Evolutionary conservation across 2,113 vertebrate species (phyloP).

Genomic region (Alaudala cheleensis): DNA sequence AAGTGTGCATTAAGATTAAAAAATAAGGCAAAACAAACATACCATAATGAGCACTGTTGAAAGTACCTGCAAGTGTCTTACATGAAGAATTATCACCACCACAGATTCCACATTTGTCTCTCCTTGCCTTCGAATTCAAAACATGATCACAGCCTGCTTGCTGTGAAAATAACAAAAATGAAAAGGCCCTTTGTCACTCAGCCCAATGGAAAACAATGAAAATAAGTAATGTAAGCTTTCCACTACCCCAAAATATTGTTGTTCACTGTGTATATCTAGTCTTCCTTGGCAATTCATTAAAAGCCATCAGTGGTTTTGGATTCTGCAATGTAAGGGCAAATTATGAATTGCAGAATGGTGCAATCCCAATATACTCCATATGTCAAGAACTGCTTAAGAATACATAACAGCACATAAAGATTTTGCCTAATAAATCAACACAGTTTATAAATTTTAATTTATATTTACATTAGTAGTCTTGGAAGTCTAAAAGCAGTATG

Average conservation of each 20-base stretch:
- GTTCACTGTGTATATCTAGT: not conserved
- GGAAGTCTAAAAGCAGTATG: not conserved
- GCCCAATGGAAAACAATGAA: not conserved
- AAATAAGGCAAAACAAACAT: slow-evolving; percentile 27
- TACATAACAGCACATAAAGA: not conserved
- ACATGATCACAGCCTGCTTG: slow-evolving; percentile 97
- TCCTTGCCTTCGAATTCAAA: slow-evolving; percentile 91
- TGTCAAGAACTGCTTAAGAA: not conserved
- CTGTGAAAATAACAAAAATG: slow-evolving; percentile 67
- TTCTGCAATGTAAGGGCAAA: not conserved
- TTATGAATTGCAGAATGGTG: not conserved
- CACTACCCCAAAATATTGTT: not conserved
- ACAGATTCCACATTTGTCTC: slow-evolving; percentile 95
- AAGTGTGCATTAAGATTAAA: not conserved
- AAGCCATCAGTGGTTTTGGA: not conserved
- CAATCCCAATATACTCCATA: not conserved
- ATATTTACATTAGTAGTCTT: not conserved
- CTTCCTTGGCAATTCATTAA: not conserved
- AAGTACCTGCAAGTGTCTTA: slow-evolving; percentile 87
- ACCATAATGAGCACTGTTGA: slow-evolving; percentile 94
- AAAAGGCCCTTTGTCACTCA: not conserved
- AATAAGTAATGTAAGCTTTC: not conserved
- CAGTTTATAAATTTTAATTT: not conserved
- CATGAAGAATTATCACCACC: slow-evolving; percentile 96
- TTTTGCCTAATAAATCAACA: not conserved